These are phyloP conservation scores for Salvelinus alpinus DNA, from an alignment of 2,113 vertebrate genomes.

Conservation along the genomic window DNA sequence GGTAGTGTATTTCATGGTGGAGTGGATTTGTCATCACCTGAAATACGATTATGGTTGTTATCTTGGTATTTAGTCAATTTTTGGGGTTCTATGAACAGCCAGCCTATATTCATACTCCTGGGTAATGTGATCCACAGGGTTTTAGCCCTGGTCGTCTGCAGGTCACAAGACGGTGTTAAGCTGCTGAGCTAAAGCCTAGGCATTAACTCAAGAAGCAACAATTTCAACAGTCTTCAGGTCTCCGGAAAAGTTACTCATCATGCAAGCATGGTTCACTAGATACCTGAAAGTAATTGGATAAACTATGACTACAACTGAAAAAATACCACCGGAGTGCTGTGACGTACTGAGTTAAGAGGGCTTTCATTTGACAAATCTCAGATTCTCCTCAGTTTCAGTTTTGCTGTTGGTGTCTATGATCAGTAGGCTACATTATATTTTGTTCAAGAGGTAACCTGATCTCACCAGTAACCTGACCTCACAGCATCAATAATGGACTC, in stretches of 20 bases:
- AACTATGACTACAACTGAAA: too few relatives aligned
- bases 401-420: neutral
- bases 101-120: too few relatives aligned
- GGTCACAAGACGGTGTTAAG: too few relatives aligned
- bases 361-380: neutral
- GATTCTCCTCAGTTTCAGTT: neutral
- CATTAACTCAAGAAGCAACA: too few relatives aligned
- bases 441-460: neutral
- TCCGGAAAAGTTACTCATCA: too few relatives aligned
- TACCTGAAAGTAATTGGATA: too few relatives aligned
- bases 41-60: conserved; percentile 23
- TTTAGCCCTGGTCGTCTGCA: too few relatives aligned
- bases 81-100: neutral
- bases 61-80: neutral
- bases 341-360: neutral
- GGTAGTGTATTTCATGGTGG: neutral
- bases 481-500: neutral
- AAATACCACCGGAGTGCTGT: neutral
- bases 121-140: too few relatives aligned
- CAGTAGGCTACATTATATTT: neutral
- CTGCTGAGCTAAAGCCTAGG: too few relatives aligned
- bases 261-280: too few relatives aligned
- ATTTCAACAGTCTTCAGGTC: too few relatives aligned
- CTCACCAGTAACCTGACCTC: neutral
- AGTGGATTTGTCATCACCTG: conserved; percentile 20